Evolutionary conservation across 2,888 invertebrate genomes (phyloP), one percentile per base, ranked within the genome.

Genomic region (Agriopis leucophaearia): DNA sequence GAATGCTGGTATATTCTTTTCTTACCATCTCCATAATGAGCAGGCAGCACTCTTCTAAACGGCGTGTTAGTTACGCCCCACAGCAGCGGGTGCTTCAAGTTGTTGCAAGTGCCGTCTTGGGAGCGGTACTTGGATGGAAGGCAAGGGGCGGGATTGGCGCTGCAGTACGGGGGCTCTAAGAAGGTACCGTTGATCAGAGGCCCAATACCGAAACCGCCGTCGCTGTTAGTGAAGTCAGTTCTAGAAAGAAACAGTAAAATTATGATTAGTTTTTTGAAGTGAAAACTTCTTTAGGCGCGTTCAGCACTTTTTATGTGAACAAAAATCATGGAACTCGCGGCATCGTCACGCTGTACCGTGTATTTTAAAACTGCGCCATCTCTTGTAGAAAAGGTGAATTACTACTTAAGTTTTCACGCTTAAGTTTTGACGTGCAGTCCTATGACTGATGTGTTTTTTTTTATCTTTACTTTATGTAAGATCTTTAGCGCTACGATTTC

Each of bases 101-200:
- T 97, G 83, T 98, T 98, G 84, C 98, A 98, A 4, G 95, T 95
- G 0, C 98, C 98, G 76, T 97, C 96, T 45, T 95, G 92, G 0
- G 94, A 94, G 16, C 98, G 91, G 83, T 96, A 98, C 76, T 94
- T 95, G 18, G 90, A 87, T 67, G 83, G 83, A 10, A 82, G 75
- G 66, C 95, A 95, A 0, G 89, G 85, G 0, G 88, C 78, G 0
- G 84, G 77, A 0, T 75, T 68, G 16, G 79, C 75, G 15, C 67
- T 47, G 72, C 89, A 92, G 81, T 92, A 92, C 0, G 76, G 76
- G 0, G 89, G 91, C 74, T 86, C 85, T 0, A 82, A 73, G 79
- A 90, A 85, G 0, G 84, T 81, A 1, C 84, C 89, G 74, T 85
- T 88, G 55, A 87, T 85, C 0, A 77, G 63, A 1, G 94, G 92